These are phyloP conservation scores for Bradypus variegatus DNA, from an alignment of 2,797 vertebrate species.

Conservation along the genomic window DNA sequence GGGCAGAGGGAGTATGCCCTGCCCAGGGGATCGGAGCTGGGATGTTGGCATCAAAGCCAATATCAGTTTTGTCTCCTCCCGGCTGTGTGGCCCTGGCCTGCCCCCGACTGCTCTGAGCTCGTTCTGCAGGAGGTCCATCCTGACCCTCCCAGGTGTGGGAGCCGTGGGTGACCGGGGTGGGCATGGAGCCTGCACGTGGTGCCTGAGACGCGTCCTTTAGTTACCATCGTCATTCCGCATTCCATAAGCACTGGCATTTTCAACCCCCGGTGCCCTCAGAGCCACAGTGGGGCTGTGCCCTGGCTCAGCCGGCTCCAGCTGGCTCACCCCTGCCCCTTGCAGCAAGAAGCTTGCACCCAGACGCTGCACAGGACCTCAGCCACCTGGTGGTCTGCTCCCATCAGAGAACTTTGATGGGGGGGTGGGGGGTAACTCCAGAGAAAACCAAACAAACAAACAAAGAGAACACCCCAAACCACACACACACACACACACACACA, in stretches of 20 bases:
- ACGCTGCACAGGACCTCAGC: background rate
- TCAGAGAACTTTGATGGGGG: constrained; percentile 44
- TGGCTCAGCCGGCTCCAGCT: background rate
- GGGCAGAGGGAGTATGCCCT: background rate
- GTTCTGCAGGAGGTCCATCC: background rate
- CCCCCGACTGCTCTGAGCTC: too few relatives aligned
- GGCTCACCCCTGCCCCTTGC: background rate
- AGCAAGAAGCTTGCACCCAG: background rate
- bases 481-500: background rate
- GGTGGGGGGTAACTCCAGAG: background rate
- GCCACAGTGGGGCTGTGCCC: background rate
- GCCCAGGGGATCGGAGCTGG: background rate
- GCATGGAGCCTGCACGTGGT: background rate
- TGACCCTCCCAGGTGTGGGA: background rate
- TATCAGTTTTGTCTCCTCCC: background rate
- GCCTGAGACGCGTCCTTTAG: background rate
- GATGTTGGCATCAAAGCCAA: background rate
- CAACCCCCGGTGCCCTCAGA: rapidly evolving
- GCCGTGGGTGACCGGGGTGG: too few relatives aligned
- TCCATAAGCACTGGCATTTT: background rate
- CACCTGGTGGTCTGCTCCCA: background rate
- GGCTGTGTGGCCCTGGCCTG: too few relatives aligned
- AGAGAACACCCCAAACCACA: background rate
- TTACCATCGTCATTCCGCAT: rapidly evolving
- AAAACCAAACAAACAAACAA: background rate